Base-by-base conservation (phyloP, 2,888 invertebrate species). In the Drosophila nr. fundita region DNA sequence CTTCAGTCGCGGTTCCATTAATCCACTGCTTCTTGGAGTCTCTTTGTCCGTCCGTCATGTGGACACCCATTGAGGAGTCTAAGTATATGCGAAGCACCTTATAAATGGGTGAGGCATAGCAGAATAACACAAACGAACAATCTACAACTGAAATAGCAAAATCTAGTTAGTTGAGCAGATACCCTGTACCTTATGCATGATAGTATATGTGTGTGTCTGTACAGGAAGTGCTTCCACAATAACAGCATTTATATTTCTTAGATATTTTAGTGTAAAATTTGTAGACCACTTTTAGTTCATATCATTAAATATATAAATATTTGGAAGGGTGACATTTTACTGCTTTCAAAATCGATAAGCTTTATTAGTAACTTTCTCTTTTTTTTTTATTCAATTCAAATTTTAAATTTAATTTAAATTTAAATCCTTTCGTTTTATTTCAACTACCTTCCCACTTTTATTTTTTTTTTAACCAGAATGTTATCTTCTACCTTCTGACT, bases 1-100 rank as follows among this genome's bases (percentile, higher is more conserved):
- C 32, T 45, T 21, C 15, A 21, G 45, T 45, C 42, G 61, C 52
- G 30, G 48, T 49, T 63, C 54, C 72, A 66, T 53, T 63, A 54
- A 65, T 58, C 45, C 66, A 61, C 73, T 32, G 13, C 13, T 57
- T 30, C 5, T 57, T 13, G 5, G 48, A 55, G 48, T 55, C 58
- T 49, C 36, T 38, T 53, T 40, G 36, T 57, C 30, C 34, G 36
- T 5, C 24, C 34, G 24, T 52, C 45, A 21, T 7, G 21, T 49
- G 40, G 34, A 18, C 24, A 7, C 7, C 15, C 32, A 30, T 52
- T 24, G 27, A 34, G 48, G 21, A 48, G 36, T 54, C 27, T 29
- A 38, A 29, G 59, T 48, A 36, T 53, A 15, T 13, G 21, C 11
- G 15, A 13, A 30, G 30, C 24, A 27, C 24, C 34, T 36, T 24